These are phyloP conservation scores for Leptopilina myrica DNA, from an alignment of 2,888 invertebrate genomes.

Conservation along the genomic window DNA sequence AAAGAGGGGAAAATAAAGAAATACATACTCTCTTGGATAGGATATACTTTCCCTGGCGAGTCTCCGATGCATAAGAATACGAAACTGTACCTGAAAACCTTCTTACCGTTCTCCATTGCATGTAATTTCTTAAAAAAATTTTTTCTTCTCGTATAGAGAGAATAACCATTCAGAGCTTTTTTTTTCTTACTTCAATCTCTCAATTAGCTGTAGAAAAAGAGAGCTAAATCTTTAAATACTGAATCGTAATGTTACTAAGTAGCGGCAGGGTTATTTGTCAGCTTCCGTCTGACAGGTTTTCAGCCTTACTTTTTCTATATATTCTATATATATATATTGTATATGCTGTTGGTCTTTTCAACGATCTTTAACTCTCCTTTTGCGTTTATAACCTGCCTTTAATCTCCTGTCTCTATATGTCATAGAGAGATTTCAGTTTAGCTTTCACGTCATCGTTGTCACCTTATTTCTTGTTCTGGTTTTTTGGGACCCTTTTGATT, in stretches of 20 bases:
- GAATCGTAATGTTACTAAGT: background rate
- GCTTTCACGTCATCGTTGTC: background rate
- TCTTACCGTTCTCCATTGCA: background rate
- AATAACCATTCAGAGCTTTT: too few species aligned
- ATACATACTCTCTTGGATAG: background rate
- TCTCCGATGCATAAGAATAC: background rate
- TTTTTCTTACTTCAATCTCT: background rate
- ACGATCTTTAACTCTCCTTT: background rate
- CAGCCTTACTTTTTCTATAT: background rate
- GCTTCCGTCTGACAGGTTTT: slow-evolving; percentile 22
- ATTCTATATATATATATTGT: too few species aligned
- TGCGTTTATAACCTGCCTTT: background rate
- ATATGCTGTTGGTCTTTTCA: background rate
- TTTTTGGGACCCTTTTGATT: background rate
- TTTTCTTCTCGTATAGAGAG: background rate
- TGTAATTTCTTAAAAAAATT: background rate
- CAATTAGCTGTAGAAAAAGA: background rate
- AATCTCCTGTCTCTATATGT: background rate
- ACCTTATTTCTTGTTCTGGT: background rate
- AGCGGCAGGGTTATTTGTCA: slow-evolving; percentile 24
- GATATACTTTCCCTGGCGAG: background rate
- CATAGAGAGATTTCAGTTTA: slow-evolving; percentile 17
- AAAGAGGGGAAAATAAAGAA: slow-evolving; percentile 37
- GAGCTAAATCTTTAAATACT: slow-evolving; percentile 6
- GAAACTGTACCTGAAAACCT: background rate